Conservation (phyloP, 2,797 vertebrate species). For the Alectoris magna region DNA sequence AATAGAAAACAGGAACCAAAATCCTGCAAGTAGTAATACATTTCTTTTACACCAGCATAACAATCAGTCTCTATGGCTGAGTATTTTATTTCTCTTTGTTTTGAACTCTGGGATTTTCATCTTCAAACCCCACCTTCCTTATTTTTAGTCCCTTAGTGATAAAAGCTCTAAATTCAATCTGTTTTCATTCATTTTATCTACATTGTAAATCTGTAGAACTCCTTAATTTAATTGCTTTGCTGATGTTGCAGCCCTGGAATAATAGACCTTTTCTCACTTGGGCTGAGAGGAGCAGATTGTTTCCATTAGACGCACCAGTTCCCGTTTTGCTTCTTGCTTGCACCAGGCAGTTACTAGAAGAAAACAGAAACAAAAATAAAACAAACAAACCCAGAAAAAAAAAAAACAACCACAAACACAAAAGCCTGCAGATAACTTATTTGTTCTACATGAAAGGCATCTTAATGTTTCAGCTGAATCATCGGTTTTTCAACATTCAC, state of each 20-base stretch:
- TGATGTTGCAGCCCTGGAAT: constrained; percentile 25
- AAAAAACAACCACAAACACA: no score
- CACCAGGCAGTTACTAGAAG: neutral
- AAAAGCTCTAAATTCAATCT: constrained; percentile 27
- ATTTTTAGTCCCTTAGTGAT: neutral
- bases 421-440: neutral
- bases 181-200: constrained; percentile 45
- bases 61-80: neutral
- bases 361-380: rapidly evolving
- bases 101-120: neutral
- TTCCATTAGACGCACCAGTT: constrained; percentile 16
- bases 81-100: neutral
- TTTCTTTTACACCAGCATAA: neutral
- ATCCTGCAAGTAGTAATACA: neutral
- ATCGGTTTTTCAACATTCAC: neutral
- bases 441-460: neutral
- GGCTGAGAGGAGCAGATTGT: neutral
- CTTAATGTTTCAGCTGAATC: neutral
- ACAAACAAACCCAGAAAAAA: no score
- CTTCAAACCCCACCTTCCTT: neutral
- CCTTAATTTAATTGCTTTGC: constrained; percentile 45
- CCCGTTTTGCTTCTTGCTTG: neutral
- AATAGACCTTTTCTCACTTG: constrained; percentile 22
- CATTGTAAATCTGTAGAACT: neutral
- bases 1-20: neutral